A percentile compares a stretch with the other conserved stretches of the same genome.
Evolutionary conservation across 2,888 invertebrate species (phyloP).

Genomic region (Shargacucullia verbasci): DNA sequence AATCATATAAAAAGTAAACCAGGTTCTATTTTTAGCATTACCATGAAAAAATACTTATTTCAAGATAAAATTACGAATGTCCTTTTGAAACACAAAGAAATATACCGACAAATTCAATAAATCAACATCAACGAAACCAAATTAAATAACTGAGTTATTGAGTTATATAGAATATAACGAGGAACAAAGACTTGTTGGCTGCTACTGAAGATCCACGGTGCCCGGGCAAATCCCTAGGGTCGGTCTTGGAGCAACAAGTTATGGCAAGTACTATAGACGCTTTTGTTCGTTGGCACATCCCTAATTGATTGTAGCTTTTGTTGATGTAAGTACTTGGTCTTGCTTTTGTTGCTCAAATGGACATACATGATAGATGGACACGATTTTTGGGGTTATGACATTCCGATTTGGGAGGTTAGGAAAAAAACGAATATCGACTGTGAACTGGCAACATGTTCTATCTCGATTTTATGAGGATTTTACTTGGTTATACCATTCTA

Average conservation of each 20-base stretch:
- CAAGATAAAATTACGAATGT: too few species aligned
- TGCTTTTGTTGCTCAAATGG: too few species aligned
- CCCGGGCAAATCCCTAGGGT: conserved; percentile 49
- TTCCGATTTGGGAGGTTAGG: too few species aligned
- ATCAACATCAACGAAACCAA: conserved; percentile 33
- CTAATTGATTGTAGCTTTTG: conserved; percentile 42
- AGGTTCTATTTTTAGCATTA: too few species aligned
- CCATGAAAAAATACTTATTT: too few species aligned
- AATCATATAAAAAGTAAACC: too few species aligned
- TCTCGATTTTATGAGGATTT: too few species aligned
- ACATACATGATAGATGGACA: too few species aligned
- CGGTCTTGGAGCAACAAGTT: conserved; percentile 65
- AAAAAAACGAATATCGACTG: too few species aligned
- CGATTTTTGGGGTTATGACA: too few species aligned
- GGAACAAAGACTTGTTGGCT: conserved; percentile 31
- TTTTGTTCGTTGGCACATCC: conserved; percentile 26
- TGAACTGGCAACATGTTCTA: too few species aligned
- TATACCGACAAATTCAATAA: conserved; percentile 13
- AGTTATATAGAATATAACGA: conserved; percentile 31
- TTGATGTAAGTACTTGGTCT: neutral
- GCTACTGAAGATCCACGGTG: conserved; percentile 51
- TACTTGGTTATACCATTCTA: too few species aligned
- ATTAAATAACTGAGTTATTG: conserved; percentile 23
- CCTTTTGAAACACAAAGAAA: conserved; percentile 1
- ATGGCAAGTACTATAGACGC: conserved; percentile 35